Conservation (phyloP, 1,140 invertebrate species). For the Teleopsis dalmanni region DNA sequence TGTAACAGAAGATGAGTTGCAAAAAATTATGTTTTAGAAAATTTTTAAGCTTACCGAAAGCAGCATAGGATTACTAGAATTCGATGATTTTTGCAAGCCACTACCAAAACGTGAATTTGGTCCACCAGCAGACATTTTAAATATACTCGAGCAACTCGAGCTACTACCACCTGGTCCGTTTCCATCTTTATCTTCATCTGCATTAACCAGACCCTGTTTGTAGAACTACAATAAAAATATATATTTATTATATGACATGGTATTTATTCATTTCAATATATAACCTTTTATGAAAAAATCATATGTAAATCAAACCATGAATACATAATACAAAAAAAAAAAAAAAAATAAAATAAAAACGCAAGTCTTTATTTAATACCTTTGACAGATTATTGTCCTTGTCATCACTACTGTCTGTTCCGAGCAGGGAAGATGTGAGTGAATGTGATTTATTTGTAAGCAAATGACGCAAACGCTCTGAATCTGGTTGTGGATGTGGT, state of each 20-base stretch:
- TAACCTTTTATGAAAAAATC: too few species aligned
- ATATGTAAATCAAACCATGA: too few species aligned
- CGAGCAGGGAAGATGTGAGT: constrained; percentile 21
- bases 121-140: constrained; percentile 20
- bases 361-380: constrained; percentile 7
- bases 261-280: too few species aligned
- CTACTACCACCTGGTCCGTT: constrained; percentile 21
- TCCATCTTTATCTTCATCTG: constrained; percentile 70
- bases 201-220: constrained; percentile 66
- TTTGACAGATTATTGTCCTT: constrained; percentile 35
- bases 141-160: constrained; percentile 17
- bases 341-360: background rate
- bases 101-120: constrained; percentile 1
- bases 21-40: background rate
- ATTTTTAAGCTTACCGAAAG: constrained; percentile 54
- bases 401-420: constrained; percentile 40
- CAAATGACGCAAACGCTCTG: constrained; percentile 58
- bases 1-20: constrained; percentile 42
- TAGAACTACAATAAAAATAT: too few species aligned
- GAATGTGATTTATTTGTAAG: constrained; percentile 50
- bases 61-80: constrained; percentile 56
- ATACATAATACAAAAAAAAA: too few species aligned
- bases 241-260: too few species aligned
- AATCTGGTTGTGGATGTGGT: constrained; percentile 35
- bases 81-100: constrained; percentile 28